phyloP scores from a whole-genome alignment of 2,797 vertebrate species.

The Cryptoblepharus egeriae region DNA sequence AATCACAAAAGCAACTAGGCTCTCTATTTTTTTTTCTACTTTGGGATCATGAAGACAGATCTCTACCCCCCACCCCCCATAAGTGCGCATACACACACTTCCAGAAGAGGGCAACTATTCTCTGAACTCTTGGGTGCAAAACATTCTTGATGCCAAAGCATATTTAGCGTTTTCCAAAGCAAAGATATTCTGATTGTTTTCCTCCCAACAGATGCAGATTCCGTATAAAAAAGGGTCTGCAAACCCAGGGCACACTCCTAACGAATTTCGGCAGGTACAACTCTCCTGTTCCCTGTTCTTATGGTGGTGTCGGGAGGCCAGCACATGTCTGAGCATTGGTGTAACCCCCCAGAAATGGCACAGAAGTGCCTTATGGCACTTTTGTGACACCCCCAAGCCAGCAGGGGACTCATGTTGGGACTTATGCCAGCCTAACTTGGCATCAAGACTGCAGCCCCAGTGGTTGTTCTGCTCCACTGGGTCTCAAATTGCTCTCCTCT shows the following conservation, averaged over 20 bases:
- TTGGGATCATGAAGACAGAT: neutral
- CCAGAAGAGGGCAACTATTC: conserved; percentile 20
- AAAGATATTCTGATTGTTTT: neutral
- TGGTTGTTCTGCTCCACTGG: neutral
- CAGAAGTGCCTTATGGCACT: too few species aligned
- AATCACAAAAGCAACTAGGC: neutral
- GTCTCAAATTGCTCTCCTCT: neutral
- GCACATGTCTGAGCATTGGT: too few species aligned
- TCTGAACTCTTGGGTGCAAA: conserved; percentile 9
- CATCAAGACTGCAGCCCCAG: too few species aligned
- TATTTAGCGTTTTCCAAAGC: neutral
- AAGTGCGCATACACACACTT: neutral
- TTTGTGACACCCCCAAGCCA: too few species aligned
- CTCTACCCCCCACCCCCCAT: too few species aligned
- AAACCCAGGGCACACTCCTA: too few species aligned
- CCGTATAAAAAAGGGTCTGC: neutral
- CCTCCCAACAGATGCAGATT: neutral
- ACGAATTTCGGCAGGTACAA: too few species aligned
- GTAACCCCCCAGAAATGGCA: too few species aligned
- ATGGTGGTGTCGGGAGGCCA: too few species aligned
- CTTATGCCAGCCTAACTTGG: too few species aligned
- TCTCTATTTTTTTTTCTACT: conserved; percentile 37
- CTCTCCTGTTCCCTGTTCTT: too few species aligned
- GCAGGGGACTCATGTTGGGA: too few species aligned
- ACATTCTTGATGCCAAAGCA: conserved; percentile 11